Conservation (phyloP, 1,140 invertebrate genomes). For the Phymastichus coffea region DNA sequence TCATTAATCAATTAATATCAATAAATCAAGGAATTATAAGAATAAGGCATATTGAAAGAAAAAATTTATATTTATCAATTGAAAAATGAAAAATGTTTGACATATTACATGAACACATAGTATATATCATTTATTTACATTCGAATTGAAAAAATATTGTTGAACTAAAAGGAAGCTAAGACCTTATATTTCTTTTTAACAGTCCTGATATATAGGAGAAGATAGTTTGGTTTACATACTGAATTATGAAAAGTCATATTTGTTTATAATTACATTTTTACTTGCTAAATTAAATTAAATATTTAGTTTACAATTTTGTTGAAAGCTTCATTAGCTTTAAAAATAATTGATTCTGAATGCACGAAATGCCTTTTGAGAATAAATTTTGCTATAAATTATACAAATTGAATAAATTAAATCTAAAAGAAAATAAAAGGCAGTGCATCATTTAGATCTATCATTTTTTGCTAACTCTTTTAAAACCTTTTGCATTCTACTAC, state of each 20-base stretch:
- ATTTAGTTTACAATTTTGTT: not conserved
- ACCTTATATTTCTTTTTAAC: constrained; percentile 4
- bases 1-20: not conserved
- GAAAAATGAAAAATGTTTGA: constrained; percentile 4
- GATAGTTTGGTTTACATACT: no score
- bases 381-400: no score
- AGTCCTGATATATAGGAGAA: no score
- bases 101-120: constrained; percentile 12
- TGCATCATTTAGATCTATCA: constrained; percentile 9
- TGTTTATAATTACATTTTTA: constrained; percentile 1
- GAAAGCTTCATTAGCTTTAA: no score
- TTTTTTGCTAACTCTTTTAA: constrained; percentile 13
- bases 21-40: constrained; percentile 3
- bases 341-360: no score
- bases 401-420: constrained; percentile 3
- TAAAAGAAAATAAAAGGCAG: constrained; percentile 14
- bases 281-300: not conserved
- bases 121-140: constrained; percentile 23
- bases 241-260: not conserved
- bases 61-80: constrained; percentile 9
- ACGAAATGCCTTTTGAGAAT: no score
- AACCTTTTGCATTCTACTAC: constrained; percentile 16
- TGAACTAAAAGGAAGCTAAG: constrained; percentile 8
- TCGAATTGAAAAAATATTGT: not conserved
- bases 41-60: not conserved